A percentile compares a stretch with the other conserved stretches of the same genome.
Conservation (phyloP, 1,140 invertebrate genomes). For the Microplitis demolitor region DNA sequence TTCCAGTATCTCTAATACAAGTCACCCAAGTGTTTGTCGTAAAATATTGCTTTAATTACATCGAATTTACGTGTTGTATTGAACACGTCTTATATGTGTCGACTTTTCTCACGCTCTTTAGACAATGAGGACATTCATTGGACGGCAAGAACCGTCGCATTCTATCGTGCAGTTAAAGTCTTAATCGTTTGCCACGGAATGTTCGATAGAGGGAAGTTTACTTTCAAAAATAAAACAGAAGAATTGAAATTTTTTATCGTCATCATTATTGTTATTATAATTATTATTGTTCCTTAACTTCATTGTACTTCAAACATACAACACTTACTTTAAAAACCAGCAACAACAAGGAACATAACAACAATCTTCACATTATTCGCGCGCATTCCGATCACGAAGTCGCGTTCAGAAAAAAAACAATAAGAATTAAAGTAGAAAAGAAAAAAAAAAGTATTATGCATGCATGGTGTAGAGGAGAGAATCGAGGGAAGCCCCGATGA, state of each 20-base stretch:
- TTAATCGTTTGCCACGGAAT: constrained; percentile 52
- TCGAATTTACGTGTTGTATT: constrained; percentile 40
- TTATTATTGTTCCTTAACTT: background rate
- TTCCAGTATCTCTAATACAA: too few species aligned
- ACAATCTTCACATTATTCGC: too few species aligned
- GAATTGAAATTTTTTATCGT: background rate
- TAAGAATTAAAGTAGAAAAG: too few species aligned
- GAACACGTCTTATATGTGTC: constrained; percentile 31
- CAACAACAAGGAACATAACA: too few species aligned
- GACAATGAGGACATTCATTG: constrained; percentile 56
- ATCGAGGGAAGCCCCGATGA: background rate
- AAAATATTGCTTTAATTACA: constrained; percentile 43
- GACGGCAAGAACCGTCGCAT: constrained; percentile 23
- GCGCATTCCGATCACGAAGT: too few species aligned
- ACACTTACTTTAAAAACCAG: too few species aligned
- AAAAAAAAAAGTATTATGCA: too few species aligned
- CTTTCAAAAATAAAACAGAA: constrained; percentile 28
- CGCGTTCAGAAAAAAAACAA: too few species aligned
- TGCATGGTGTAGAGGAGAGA: too few species aligned
- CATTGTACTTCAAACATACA: background rate
- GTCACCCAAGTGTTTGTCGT: too few species aligned
- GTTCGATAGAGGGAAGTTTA: constrained; percentile 23
- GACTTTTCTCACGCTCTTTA: constrained; percentile 42
- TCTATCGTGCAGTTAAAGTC: constrained; percentile 41
- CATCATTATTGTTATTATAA: background rate